Percentiles rank a stretch among this genome's conserved stretches.
Conservation (phyloP, 2,888 invertebrate genomes). For the Chymomyza fuscimana region DNA sequence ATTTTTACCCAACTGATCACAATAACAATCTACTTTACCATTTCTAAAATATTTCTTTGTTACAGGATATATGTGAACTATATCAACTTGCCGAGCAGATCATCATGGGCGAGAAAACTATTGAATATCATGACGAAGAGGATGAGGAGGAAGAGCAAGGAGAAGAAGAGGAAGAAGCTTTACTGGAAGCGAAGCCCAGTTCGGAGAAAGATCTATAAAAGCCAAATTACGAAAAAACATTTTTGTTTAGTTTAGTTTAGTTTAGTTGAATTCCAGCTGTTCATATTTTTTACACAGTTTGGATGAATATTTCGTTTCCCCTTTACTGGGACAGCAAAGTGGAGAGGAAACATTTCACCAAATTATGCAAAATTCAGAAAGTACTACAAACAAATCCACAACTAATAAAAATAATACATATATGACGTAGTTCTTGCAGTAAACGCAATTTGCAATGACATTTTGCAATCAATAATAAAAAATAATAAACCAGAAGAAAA, state of each 20-base stretch:
- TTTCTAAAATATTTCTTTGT: not conserved
- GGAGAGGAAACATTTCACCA: constrained; percentile 24
- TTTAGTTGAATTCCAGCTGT: not conserved
- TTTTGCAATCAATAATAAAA: constrained; percentile 1
- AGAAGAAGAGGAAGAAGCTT: constrained; percentile 34
- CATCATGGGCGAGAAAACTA: constrained; percentile 80
- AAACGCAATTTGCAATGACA: not conserved
- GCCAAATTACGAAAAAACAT: constrained; percentile 9
- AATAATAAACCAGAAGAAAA: not conserved
- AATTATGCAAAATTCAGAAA: constrained; percentile 18
- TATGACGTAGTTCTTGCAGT: not conserved
- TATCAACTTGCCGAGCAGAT: constrained; percentile 83
- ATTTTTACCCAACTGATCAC: no score
- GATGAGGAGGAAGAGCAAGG: constrained; percentile 38
- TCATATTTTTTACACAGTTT: constrained; percentile 28
- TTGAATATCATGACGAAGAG: constrained; percentile 42
- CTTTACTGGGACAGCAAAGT: not conserved
- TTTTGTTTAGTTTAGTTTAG: not conserved
- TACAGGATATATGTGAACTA: constrained; percentile 83
- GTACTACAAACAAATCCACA: constrained; percentile 7
- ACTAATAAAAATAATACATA: not conserved
- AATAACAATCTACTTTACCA: not conserved
- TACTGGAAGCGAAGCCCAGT: not conserved
- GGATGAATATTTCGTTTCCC: constrained; percentile 29
- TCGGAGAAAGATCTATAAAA: not conserved